These are phyloP conservation scores for Steinernema khuongi DNA, from an alignment of 1,140 invertebrate genomes.

Conservation along the genomic window DNA sequence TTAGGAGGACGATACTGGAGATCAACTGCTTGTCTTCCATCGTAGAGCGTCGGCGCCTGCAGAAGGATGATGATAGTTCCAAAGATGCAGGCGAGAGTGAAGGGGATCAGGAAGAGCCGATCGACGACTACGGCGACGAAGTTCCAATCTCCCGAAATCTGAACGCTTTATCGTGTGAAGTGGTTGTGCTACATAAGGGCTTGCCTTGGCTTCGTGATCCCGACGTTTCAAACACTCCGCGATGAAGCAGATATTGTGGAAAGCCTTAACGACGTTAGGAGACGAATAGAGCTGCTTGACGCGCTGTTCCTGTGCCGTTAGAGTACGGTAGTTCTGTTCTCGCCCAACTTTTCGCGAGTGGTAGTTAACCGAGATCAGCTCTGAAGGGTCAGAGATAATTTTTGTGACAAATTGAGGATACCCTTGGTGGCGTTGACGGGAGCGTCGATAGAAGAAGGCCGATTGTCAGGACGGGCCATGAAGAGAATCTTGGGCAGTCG, in stretches of 20 bases:
- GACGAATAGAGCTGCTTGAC: background rate
- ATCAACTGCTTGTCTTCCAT: slow-evolving; percentile 71
- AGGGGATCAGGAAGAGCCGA: slow-evolving; percentile 89
- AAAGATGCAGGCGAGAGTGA: slow-evolving; percentile 82
- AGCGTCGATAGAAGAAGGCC: slow-evolving; percentile 16
- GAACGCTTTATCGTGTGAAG: background rate
- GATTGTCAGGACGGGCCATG: slow-evolving; percentile 52
- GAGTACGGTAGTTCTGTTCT: background rate
- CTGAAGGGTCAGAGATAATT: slow-evolving; percentile 24
- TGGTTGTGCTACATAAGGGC: background rate
- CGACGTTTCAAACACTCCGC: background rate
- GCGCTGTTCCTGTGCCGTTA: background rate
- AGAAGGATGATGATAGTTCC: slow-evolving; percentile 74
- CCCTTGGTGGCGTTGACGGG: slow-evolving; percentile 23
- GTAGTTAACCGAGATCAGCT: slow-evolving; percentile 34
- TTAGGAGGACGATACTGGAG: slow-evolving; percentile 21
- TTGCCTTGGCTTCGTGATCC: slow-evolving; percentile 1
- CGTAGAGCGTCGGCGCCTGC: slow-evolving; percentile 87
- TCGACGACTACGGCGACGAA: slow-evolving; percentile 97
- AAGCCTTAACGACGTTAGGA: background rate
- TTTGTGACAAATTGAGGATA: slow-evolving; percentile 12
- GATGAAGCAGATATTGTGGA: background rate
- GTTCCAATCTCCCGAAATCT: slow-evolving; percentile 76
- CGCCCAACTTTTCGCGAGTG: background rate
- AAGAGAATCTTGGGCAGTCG: slow-evolving; percentile 70